Percentiles rank a stretch among this genome's conserved stretches.
Evolutionary conservation across 2,888 invertebrate species (phyloP).

Genomic region (Xylota sylvarum): DNA sequence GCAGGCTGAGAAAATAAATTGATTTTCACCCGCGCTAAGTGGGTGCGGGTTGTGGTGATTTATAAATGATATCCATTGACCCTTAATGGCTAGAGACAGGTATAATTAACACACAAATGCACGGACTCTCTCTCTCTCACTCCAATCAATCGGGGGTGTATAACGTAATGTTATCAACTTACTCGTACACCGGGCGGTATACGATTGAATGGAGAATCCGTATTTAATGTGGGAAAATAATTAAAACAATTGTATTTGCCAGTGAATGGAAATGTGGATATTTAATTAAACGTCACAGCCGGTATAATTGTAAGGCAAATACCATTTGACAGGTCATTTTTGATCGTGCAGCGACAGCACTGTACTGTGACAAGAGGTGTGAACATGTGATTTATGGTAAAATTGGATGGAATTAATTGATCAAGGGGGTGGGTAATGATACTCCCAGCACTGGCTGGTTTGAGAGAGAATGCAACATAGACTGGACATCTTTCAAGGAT

Average conservation of each 20-base stretch:
- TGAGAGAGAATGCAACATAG: background rate
- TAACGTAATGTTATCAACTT: background rate
- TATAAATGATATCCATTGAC: slow-evolving; percentile 4
- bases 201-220: background rate
- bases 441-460: background rate
- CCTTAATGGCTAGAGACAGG: slow-evolving; percentile 4
- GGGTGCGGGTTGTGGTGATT: background rate
- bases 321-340: background rate
- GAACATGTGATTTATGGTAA: background rate
- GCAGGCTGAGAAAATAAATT: background rate
- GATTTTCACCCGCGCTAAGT: background rate
- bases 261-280: background rate
- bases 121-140: background rate
- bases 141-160: background rate
- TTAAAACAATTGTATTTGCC: background rate
- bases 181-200: background rate
- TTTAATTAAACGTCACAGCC: background rate
- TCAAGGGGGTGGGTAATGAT: too few relatives aligned
- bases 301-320: background rate
- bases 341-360: background rate
- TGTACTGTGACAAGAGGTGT: background rate
- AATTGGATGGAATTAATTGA: background rate
- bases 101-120: background rate
- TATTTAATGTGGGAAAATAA: background rate
- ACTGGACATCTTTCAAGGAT: background rate